A percentile compares a stretch with the other conserved stretches of the same genome.
Evolutionary conservation across 1,140 invertebrate species (phyloP).

Genomic region (Leptinotarsa defecta): DNA sequence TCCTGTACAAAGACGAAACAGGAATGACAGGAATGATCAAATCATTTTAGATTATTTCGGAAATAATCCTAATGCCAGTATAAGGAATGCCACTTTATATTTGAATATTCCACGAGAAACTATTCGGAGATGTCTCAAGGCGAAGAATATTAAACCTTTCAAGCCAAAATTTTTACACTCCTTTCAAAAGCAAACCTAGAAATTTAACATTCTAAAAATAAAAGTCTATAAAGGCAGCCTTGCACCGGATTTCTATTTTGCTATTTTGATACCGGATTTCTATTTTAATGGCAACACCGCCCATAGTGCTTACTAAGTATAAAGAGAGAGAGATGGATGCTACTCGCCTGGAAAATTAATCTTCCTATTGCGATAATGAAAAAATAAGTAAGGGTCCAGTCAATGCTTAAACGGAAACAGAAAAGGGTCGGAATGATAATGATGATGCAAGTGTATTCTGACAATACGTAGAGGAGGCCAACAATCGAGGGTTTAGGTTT

Average conservation of each 20-base stretch:
- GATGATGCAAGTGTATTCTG: not conserved
- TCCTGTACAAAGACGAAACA: too few relatives aligned
- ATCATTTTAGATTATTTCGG: too few relatives aligned
- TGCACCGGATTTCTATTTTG: not conserved
- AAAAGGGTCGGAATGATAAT: not conserved
- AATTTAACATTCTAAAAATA: too few relatives aligned
- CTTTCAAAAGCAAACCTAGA: too few relatives aligned
- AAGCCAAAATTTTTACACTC: too few relatives aligned
- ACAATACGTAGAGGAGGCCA: not conserved
- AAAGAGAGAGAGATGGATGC: not conserved
- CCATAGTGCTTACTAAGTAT: not conserved
- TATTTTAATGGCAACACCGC: not conserved
- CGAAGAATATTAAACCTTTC: too few relatives aligned
- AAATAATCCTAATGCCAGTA: too few relatives aligned
- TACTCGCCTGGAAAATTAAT: not conserved
- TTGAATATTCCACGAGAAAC: too few relatives aligned
- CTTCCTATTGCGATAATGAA: not conserved
- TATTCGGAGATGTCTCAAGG: too few relatives aligned
- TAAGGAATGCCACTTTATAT: too few relatives aligned
- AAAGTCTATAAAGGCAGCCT: too few relatives aligned
- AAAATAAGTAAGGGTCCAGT: conserved; percentile 2
- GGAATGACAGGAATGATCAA: too few relatives aligned
- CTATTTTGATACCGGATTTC: not conserved
- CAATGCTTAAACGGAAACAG: not conserved
- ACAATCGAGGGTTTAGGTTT: not conserved